Conservation (phyloP, 2,113 vertebrate genomes). For the Vulpes lagopus region DNA sequence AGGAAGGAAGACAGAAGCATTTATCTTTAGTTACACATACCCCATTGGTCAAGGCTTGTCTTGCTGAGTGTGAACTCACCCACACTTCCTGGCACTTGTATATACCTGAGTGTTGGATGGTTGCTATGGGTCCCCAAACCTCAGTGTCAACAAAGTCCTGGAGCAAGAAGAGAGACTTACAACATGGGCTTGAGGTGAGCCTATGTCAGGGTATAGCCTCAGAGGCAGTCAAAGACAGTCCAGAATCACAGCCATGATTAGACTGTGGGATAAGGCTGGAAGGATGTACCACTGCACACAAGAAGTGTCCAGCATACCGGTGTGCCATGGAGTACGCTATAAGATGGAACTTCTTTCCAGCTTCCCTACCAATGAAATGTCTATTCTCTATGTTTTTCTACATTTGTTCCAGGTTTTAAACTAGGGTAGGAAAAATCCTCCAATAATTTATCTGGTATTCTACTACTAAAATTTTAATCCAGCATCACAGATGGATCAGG, state of each 20-base stretch:
- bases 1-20: neutral
- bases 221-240: neutral
- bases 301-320: neutral
- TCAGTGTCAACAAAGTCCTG: neutral
- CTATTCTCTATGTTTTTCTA: neutral
- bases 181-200: neutral
- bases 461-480: neutral
- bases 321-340: neutral
- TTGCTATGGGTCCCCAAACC: neutral
- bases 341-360: neutral
- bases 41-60: neutral
- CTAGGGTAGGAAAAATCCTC: neutral
- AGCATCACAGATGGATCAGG: neutral
- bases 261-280: neutral
- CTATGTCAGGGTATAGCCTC: neutral
- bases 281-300: neutral
- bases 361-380: neutral
- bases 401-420: neutral
- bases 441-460: neutral
- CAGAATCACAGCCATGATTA: neutral
- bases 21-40: neutral
- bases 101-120: neutral
- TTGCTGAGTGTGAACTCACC: neutral
- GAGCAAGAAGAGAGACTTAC: neutral
- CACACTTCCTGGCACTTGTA: neutral